phyloP scores from a whole-genome alignment of 2,797 vertebrate genomes.

The Hemibagrus guttatus region DNA sequence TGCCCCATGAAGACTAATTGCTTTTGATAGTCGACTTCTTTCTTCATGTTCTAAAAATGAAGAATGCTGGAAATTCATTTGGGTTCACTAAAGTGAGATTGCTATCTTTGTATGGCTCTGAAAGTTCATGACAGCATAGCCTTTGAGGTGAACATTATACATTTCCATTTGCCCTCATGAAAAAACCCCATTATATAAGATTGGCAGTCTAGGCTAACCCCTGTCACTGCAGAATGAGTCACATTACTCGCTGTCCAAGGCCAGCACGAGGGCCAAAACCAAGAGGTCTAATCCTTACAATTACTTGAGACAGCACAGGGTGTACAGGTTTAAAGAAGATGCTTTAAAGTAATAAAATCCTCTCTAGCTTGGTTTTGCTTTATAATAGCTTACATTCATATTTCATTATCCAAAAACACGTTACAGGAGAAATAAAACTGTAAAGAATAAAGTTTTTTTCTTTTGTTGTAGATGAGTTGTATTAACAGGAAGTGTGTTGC shows the following conservation, averaged over 20 bases:
- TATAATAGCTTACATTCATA: conserved; percentile 45
- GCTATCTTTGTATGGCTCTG: conserved; percentile 14
- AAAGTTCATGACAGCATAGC: conserved; percentile 34
- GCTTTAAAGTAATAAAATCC: conserved; percentile 37
- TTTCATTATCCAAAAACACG: conserved; percentile 45
- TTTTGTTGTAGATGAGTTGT: conserved; percentile 20
- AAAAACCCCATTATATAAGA: conserved; percentile 36
- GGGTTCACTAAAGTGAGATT: conserved; percentile 13
- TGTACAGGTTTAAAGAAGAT: conserved; percentile 44
- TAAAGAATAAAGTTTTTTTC: conserved; percentile 39
- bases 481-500: conserved; percentile 14
- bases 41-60: conserved; percentile 9
- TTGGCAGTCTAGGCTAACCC: conserved; percentile 30
- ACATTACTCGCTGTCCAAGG: conserved; percentile 47
- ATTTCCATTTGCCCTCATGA: conserved; percentile 44
- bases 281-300: conserved; percentile 46
- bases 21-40: conserved; percentile 9
- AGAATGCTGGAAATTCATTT: conserved; percentile 11
- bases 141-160: conserved; percentile 31
- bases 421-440: conserved; percentile 48
- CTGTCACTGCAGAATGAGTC: conserved; percentile 34
- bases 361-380: conserved; percentile 54
- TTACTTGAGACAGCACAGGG: conserved; percentile 32
- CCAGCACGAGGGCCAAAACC: conserved; percentile 41
- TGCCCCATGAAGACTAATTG: conserved; percentile 5